Conservation (phyloP, 2,888 invertebrate species). For the Anorthoa munda region DNA sequence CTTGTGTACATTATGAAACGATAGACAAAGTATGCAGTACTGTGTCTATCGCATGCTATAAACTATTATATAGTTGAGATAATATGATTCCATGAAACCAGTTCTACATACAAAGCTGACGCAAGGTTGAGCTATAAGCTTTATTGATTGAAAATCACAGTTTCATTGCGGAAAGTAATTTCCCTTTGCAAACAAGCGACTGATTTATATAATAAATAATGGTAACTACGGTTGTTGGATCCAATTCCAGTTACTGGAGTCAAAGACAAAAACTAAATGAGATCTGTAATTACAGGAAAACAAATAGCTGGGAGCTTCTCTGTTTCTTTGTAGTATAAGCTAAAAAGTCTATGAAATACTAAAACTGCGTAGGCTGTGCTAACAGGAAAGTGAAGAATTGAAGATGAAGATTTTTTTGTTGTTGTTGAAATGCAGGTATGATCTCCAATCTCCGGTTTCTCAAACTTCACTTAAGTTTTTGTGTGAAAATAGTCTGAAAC, state of each 20-base stretch:
- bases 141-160: neutral
- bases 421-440: neutral
- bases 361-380: neutral
- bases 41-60: too few relatives aligned
- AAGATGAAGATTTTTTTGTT: neutral
- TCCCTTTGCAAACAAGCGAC: neutral
- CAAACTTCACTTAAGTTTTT: neutral
- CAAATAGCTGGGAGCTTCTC: conserved; percentile 5
- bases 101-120: neutral
- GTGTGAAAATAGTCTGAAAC: too few relatives aligned
- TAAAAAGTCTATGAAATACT: conserved; percentile 9
- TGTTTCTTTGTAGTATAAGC: neutral
- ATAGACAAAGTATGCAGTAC: too few relatives aligned
- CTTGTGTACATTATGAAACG: too few relatives aligned
- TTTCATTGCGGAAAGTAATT: neutral
- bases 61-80: neutral
- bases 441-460: neutral
- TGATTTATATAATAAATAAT: conserved; percentile 19
- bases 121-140: neutral
- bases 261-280: conserved; percentile 36
- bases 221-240: neutral
- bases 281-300: conserved; percentile 47
- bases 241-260: conserved; percentile 18
- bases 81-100: neutral
- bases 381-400: neutral